Evolutionary conservation across 2,888 invertebrate species (phyloP), one percentile per base, ranked within the genome.

Genomic region (Leucophenga maculata): DNA sequence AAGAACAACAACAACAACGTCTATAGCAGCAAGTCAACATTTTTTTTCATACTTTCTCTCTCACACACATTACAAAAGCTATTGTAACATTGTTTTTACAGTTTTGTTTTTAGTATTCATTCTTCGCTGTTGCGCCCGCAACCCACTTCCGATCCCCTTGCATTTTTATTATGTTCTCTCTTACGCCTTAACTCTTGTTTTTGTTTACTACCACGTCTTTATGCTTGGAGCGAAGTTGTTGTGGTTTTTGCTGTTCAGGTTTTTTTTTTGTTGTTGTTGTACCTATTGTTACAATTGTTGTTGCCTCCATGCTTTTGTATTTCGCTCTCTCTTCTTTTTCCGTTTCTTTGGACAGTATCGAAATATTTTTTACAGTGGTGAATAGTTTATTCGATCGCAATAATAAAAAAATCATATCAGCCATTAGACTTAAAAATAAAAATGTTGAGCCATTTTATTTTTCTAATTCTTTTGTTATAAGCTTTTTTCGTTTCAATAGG

Each of bases 231-330:
- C 3, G 8, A 32, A 32, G 8, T 32, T 32, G 32, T 32, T 32
- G 32, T 32, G n/a, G n/a, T n/a, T n/a, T 32, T 32, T 32, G 32
- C 32, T 32, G 3, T 32, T 32, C 32, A 32, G 50, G 73, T 71
- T 74, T 60, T 59, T 66, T n/a, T n/a, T n/a, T n/a, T n/a, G 52
- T 54, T 69, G 26, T 68, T 71, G 52, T 72, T 69, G 31, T 72
- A 6, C 14, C 73, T 65, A 57, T 72, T 70, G 72, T 73, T 71
- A 72, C 70, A 68, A 70, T 71, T 70, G 73, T 50, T 32, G 55
- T 18, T 72, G 64, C 48, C 9, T 55, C 14, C 31, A 26, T 32
- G 52, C 31, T 32, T 39, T 67, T 32, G 18, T 44, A 48, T 20
- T 48, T 18, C n/a, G n/a, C n/a, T 52, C 16, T 11, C 16, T 16